phyloP scores from a whole-genome alignment of 30 jellyfish, hydroid and myxozoan genomes.

The Sanderia malayensis region DNA sequence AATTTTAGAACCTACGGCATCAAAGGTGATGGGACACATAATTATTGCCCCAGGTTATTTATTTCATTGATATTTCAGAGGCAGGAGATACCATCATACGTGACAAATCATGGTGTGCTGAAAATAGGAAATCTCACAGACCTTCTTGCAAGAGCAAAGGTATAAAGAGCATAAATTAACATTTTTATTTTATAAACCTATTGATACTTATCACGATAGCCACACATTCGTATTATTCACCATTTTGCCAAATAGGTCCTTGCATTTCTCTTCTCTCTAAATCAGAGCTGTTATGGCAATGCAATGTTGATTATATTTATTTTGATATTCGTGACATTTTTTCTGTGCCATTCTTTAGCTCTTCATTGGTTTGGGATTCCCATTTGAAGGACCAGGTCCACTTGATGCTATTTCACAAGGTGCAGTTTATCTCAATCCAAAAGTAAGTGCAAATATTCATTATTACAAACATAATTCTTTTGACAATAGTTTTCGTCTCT shows the following conservation, averaged over 20 bases:
- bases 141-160: slow-evolving; percentile 71
- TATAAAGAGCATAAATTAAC: neutral
- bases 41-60: no score
- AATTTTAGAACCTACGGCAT: no score
- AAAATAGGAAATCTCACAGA: slow-evolving; percentile 24
- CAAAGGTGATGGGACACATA: no score
- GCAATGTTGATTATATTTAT: neutral
- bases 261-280: no score
- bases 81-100: slow-evolving; percentile 27
- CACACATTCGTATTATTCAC: no score
- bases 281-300: no score
- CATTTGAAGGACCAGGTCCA: slow-evolving; percentile 99
- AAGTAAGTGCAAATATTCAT: no score
- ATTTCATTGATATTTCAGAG: no score
- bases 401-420: slow-evolving; percentile 94
- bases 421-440: slow-evolving; percentile 84
- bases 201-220: no score
- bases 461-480: no score
- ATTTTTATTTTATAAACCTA: no score
- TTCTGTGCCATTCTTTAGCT: slow-evolving; percentile 43
- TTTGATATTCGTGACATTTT: neutral
- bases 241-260: no score
- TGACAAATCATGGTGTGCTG: slow-evolving; percentile 77
- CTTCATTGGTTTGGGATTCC: slow-evolving; percentile 96
- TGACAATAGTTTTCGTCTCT: neutral